Evolutionary conservation across 37 sponge, comb jelly and placozoan species (phyloP), one percentile per base, ranked within the genome.

Genomic region (Geodia barretti): DNA sequence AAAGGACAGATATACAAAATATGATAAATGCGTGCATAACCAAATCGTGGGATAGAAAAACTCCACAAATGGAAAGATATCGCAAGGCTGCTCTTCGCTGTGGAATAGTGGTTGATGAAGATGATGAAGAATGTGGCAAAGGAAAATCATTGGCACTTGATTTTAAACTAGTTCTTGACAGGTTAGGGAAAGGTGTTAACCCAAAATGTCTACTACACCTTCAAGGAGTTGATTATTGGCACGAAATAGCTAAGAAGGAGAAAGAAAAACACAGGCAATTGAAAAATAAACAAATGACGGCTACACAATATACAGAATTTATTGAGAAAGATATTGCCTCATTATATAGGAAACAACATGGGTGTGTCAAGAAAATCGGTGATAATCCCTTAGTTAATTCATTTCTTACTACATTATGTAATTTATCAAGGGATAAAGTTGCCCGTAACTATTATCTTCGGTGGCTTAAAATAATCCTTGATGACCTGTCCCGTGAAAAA

Each of bases 71-170:
- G 21, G 24, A 41, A 64, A 62, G 42, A 19, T 58, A 35, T 71
- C 25, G 43, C 30, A 34, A 42, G 9, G 19, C 34, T 41, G 73
- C 60, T 25, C n/a, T 2, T n/a, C 47, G 34, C 7, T 28, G 28
- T 70, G 82, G 82, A 42, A 71, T 81, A 24, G 60, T 20, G 2
- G 35, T 81, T 35, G 82, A 81, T 70, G 70, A 72, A 70, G 59
- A 81, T 71, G 61, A 70, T 47, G 21, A 28, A 24, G 60, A 72
- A 31, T 72, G 70, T 41, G 9, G 31, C 3, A 31, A 81, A 72
- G 61, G 72, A 9, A 54, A 54, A 28, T 1, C 1, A 43, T 34
- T 70, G 25, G 72, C 73, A 24, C 5, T 59, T 21, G 82, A 71
- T 43, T 28, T 71, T 1, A 2, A 39, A 21, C 5, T 28, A 39